These are phyloP conservation scores for Oryzias woworae DNA, from an alignment of 2,113 vertebrate species.

Conservation along the genomic window DNA sequence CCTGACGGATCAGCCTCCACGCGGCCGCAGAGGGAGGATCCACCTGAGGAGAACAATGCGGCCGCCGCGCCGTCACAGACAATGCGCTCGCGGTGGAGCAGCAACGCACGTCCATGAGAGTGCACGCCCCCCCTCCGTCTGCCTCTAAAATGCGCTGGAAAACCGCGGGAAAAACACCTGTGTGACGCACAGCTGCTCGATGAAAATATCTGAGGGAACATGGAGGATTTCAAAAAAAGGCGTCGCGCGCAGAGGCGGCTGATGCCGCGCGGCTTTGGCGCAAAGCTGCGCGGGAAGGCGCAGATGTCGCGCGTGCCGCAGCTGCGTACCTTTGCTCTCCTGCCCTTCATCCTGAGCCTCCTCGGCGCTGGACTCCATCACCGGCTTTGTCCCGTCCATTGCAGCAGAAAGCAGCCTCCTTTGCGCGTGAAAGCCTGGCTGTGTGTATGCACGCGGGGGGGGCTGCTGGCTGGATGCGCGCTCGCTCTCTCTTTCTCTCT, in stretches of 20 bases:
- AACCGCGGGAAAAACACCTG: conserved; percentile 6
- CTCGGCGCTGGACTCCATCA: conserved; percentile 94
- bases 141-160: conserved; percentile 10
- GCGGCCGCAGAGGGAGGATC: conserved; percentile 35
- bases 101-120: conserved; percentile 23
- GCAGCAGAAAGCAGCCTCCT: conserved; percentile 75
- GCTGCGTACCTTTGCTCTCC: conserved; percentile 92
- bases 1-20: conserved; percentile 6
- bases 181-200: not conserved
- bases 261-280: conserved; percentile 75
- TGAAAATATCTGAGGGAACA: not conserved
- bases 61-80: conserved; percentile 22
- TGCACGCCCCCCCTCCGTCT: conserved; percentile 17
- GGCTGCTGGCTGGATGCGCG: conserved; percentile 54
- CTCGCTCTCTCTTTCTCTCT: conserved; percentile 32
- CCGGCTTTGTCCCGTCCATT: conserved; percentile 97
- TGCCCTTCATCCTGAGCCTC: conserved; percentile 94
- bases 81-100: conserved; percentile 27
- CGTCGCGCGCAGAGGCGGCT: conserved; percentile 61
- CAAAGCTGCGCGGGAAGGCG: conserved; percentile 26
- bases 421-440: conserved; percentile 61
- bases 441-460: conserved; percentile 55
- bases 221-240: conserved; percentile 21
- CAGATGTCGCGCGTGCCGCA: conserved; percentile 11
- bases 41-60: conserved; percentile 56